Evolutionary conservation across 2,888 invertebrate genomes (phyloP), one percentile per base, ranked within the genome.

Genomic region (Perdita meconis): DNA sequence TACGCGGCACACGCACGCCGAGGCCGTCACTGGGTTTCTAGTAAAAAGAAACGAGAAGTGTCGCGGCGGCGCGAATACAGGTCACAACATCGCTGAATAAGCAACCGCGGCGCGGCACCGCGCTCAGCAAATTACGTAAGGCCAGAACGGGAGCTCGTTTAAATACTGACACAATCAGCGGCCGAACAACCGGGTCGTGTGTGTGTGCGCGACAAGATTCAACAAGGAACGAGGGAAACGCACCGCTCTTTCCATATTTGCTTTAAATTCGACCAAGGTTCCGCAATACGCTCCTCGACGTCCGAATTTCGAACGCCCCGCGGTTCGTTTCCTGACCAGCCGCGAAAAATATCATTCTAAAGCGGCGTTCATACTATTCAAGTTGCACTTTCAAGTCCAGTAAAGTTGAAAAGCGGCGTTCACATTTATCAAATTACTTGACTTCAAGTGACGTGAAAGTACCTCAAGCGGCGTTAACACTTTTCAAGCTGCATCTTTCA

Each of bases 1-100:
- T 77, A 76, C 56, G 61, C 65, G 65, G 38, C 26, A 26, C 38
- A 44, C 61, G 42, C 42, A 56, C 38, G 73, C 57, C 16, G 36
- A 26, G 55, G 16, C 50, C 60, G 53, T 63, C 77, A 77, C 70
- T 86, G 76, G 86, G 80, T 85, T 86, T 84, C 81, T 80, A 84
- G 86, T 83, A 83, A 85, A 85, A 85, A 82, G 83, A 84, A 83
- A 78, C 71, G 47, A 79, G 71, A 79, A 79, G 80, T 87, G 86
- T 85, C 85, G 85, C 79, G 81, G 85, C 79, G 81, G 76, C 72
- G 80, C 73, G 86, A 88, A 91, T 90, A 90, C 89, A 83, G 91
- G 91, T 91, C 90, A 90, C 88, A 87, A 85, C 89, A 87, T 88
- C 82, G 90, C 90, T 90, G 91, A 90, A 89, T 89, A 90, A 90